phyloP scores from a whole-genome alignment of 2,113 vertebrate species.

The Pelvicachromis taeniatus region DNA sequence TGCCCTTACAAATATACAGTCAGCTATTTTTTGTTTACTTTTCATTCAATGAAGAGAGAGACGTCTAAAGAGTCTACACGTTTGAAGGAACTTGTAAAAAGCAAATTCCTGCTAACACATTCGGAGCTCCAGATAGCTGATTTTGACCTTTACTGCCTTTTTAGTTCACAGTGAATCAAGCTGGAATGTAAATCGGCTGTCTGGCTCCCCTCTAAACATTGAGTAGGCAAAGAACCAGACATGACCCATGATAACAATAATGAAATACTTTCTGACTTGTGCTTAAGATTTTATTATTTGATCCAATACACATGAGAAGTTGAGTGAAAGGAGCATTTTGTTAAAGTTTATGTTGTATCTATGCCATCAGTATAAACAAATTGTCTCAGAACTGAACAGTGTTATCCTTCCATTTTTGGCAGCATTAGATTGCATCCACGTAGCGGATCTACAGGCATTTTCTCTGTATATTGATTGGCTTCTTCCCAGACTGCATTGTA shows the following conservation, averaged over 20 bases:
- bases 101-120: neutral
- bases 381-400: neutral
- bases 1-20: neutral
- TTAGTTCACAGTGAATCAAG: neutral
- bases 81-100: neutral
- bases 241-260: neutral
- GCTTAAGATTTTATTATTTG: neutral
- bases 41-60: neutral
- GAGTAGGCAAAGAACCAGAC: neutral
- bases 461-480: conserved; percentile 18
- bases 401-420: conserved; percentile 19
- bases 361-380: neutral
- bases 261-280: conserved; percentile 4
- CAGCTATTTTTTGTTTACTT: neutral
- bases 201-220: conserved; percentile 27
- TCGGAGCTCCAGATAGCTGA: neutral
- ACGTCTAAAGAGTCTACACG: neutral
- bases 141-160: neutral
- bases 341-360: neutral
- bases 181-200: conserved; percentile 47
- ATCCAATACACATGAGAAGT: neutral
- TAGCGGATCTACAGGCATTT: neutral
- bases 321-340: neutral
- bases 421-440: neutral
- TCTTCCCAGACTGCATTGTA: neutral